Evolutionary conservation across 2,888 invertebrate species (phyloP), one percentile per base, ranked within the genome.

Genomic region (Melinaea menophilus): DNA sequence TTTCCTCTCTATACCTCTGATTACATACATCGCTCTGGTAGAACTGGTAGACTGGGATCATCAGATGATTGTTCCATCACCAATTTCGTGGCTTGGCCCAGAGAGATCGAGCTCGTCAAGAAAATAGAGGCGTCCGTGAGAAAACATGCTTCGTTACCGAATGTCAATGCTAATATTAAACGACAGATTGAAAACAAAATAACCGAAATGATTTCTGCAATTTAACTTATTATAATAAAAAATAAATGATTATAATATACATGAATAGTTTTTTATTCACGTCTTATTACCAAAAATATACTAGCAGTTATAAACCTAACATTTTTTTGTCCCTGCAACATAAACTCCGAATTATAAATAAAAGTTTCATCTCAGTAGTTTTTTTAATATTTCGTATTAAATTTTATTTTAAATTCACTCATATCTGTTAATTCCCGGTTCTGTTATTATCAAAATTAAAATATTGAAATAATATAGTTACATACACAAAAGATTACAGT

Each of bases 21-120:
- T 81, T 99, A 99, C 81, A 95, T 99, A 69, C 98, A 99, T 84
- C 93, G 95, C 60, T 95, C 95, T 75, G 99, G 99, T 0, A 92
- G 99, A 73, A 96, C 96, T 5, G 99, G 98, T 1, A 92, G 99
- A 61, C 89, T 98, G 5, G 97, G 97, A 0, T 94, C 94, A 60
- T 82, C 91, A 0, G 77, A 80, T 0, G 82, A 91, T 65, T 95
- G 96, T 65, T 80, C 84, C 56, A 94, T 97, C 0, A 96, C 96
- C 0, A 98, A 95, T 90, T 95, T 98, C 72, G 92, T 99, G 47
- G 90, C 94, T 0, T 93, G 94, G 72, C 88, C 91, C 0, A 79
- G 93, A 59, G 88, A 89, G 86, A 91, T 98, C 13, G 91, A 93
- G 45, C 82, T 97, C 12, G 95, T 97, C 0, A 94, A 96, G 85